Conservation (phyloP, 2,888 invertebrate genomes). For the Psococerastis gibbosa region DNA sequence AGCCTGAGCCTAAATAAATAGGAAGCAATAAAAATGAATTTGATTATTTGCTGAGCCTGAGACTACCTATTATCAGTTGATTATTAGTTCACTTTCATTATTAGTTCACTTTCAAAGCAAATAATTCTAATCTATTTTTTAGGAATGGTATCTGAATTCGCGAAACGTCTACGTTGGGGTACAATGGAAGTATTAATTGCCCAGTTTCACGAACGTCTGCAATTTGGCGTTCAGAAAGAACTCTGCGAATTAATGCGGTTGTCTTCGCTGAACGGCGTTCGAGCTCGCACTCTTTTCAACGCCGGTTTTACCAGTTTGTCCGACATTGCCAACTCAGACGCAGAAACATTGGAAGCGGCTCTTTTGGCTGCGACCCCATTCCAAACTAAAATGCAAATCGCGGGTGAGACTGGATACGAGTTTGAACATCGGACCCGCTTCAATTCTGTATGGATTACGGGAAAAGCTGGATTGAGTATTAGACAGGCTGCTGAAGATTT, state of each 20-base stretch:
- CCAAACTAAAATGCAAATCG: conserved; percentile 53
- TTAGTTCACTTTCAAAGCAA: too few relatives aligned
- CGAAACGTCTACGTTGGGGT: conserved; percentile 79
- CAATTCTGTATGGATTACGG: conserved; percentile 56
- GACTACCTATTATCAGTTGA: too few relatives aligned
- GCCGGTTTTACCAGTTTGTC: conserved; percentile 59
- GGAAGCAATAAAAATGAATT: too few relatives aligned
- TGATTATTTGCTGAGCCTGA: too few relatives aligned
- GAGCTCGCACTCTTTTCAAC: conserved; percentile 68
- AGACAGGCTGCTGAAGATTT: conserved; percentile 62
- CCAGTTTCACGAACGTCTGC: conserved; percentile 84
- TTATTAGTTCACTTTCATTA: too few relatives aligned
- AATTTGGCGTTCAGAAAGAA: conserved; percentile 86
- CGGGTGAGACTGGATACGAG: conserved; percentile 47
- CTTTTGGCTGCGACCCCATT: conserved; percentile 66
- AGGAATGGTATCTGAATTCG: conserved; percentile 96
- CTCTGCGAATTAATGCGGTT: conserved; percentile 78
- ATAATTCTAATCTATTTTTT: too few relatives aligned
- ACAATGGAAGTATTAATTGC: conserved; percentile 73
- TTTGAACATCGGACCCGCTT: conserved; percentile 42
- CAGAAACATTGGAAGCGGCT: conserved; percentile 49
- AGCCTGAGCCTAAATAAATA: too few relatives aligned
- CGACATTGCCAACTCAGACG: conserved; percentile 56
- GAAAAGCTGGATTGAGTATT: conserved; percentile 59
- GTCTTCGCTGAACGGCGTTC: conserved; percentile 59